phyloP scores from a whole-genome alignment of 2,113 vertebrate species.

The Opisthocomus hoazin region DNA sequence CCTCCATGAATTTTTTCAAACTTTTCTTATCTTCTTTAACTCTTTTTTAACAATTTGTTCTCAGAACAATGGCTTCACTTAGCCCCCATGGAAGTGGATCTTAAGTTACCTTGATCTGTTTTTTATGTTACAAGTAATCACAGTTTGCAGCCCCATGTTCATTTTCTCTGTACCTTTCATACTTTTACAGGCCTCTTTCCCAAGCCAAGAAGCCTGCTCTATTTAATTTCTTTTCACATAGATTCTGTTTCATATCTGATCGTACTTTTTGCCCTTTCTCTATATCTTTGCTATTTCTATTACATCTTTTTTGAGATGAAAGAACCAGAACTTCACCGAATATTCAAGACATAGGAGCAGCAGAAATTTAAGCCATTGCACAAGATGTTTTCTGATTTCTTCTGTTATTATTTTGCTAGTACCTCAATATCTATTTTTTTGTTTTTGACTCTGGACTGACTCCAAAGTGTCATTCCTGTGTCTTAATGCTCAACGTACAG shows the following conservation, averaged over 20 bases:
- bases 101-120: background rate
- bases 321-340: background rate
- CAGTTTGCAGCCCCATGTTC: background rate
- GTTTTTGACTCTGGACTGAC: background rate
- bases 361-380: background rate
- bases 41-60: background rate
- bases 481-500: background rate
- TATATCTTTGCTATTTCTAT: background rate
- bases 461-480: background rate
- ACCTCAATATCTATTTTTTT: background rate
- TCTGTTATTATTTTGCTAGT: background rate
- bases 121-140: background rate
- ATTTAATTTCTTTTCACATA: background rate
- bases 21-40: background rate
- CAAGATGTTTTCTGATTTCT: background rate
- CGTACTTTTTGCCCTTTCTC: background rate
- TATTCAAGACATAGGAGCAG: background rate
- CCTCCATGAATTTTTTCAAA: background rate
- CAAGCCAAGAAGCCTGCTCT: background rate
- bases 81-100: background rate
- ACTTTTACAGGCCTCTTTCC: background rate
- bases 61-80: background rate
- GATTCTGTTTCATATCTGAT: background rate
- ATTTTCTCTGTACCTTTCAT: background rate
- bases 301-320: background rate